Evolutionary conservation across 1,140 invertebrate genomes (phyloP), one percentile per base, ranked within the genome.

Genomic region (Drosophila equinoxialis): DNA sequence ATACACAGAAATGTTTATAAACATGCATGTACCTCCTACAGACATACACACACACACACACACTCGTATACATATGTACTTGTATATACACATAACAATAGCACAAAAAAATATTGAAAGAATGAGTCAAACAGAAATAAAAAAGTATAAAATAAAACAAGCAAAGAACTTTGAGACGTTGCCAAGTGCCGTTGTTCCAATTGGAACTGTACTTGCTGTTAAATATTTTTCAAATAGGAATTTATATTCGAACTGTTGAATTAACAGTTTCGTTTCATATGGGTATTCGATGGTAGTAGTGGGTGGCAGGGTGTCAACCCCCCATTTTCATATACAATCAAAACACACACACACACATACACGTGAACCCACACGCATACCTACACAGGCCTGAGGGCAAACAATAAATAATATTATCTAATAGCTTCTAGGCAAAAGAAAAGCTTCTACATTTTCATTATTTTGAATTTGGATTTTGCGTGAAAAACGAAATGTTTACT

Each of bases 391-490:
- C 11, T 51, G 7, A 17, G 6, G 13, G 14, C 45, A 48, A 48
- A 17, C 14, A 20, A 48, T 48, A 51, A 51, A 23, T 20, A 10
- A 20, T 23, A 51, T 51, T 51, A 51, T 51, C 45, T 51, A 51
- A 51, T 20, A 11, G 10, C 10, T 6, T 6, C 35, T 20, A 51
- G 17, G 5, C 17, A 51, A 51, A 51, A 23, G 17, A 51, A 51
- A 51, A 51, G 14, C 45, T 8, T 51, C 20, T n/a, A 51, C 6
- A 23, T 48, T 8, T 48, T 20, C 14, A 8, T 20, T 17, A 6
- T 48, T 17, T 10, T 51, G 45, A 23, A 23, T 51, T 59, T 59
- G 57, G 57, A 59, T 59, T 59, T 59, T 59, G 57, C 57, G 57
- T 59, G 17, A 59, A 59, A 17, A 59, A 37, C 57, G 1, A 37